A percentile compares a stretch with the other conserved stretches of the same genome.
phyloP scores from a whole-genome alignment of 2,113 vertebrate species.

The Beaufortia kweichowensis region DNA sequence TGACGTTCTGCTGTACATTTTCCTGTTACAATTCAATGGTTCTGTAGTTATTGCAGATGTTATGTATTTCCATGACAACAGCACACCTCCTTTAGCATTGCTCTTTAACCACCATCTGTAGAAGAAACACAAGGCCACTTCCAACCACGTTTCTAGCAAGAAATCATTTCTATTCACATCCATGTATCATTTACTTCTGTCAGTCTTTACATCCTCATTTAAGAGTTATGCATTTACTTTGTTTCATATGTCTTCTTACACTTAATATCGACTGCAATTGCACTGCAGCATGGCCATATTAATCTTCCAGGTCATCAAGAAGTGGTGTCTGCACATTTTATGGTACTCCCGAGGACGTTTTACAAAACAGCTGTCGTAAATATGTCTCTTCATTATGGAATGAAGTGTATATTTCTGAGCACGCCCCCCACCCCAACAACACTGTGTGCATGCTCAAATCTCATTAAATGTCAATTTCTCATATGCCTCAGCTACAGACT shows the following conservation, averaged over 20 bases:
- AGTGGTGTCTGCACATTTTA: slow-evolving; percentile 30
- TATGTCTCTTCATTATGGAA: slow-evolving; percentile 38
- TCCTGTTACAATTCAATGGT: no score
- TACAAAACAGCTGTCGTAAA: slow-evolving; percentile 28
- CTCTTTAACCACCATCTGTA: slow-evolving; percentile 1
- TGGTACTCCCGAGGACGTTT: slow-evolving; percentile 17
- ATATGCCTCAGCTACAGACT: slow-evolving; percentile 60
- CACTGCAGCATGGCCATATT: neutral
- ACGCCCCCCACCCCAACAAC: slow-evolving; percentile 12
- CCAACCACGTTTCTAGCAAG: slow-evolving; percentile 3
- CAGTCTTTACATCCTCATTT: slow-evolving; percentile 19
- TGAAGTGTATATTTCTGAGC: neutral
- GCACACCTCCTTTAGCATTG: neutral
- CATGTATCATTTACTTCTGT: neutral
- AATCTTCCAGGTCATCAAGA: neutral
- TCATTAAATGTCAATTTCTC: slow-evolving; percentile 55
- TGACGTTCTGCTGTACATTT: no score
- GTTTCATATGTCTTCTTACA: neutral
- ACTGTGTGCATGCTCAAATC: slow-evolving; percentile 37
- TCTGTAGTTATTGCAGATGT: no score
- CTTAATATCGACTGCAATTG: slow-evolving; percentile 16
- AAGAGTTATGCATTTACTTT: slow-evolving; percentile 24
- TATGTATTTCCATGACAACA: slow-evolving; percentile 26
- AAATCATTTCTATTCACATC: slow-evolving; percentile 1
- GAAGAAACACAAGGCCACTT: neutral